Percentiles rank a stretch among this genome's conserved stretches.
Conservation (phyloP, 2,113 vertebrate genomes). For the Rhegmatorhina hoffmannsi region DNA sequence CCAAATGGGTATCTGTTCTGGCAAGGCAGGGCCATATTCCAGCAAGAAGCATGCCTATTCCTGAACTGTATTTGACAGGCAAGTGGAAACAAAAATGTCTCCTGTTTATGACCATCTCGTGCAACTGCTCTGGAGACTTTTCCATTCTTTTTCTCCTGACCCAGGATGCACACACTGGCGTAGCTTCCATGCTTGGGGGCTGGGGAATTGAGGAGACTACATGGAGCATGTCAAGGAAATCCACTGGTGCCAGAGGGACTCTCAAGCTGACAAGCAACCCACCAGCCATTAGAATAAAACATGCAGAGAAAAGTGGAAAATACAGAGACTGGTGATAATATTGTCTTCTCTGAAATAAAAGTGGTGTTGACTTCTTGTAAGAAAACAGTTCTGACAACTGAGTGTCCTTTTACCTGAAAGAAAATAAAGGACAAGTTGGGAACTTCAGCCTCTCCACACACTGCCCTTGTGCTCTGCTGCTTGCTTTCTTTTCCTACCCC, state of each 20-base stretch:
- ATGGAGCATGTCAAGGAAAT: neutral
- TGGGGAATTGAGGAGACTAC: neutral
- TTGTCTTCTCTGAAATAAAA: neutral
- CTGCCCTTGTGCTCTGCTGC: neutral
- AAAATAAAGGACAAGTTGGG: neutral
- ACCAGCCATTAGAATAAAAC: neutral
- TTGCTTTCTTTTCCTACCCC: neutral
- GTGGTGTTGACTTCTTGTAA: neutral
- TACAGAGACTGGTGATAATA: neutral
- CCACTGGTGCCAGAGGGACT: neutral
- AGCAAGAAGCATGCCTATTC: neutral
- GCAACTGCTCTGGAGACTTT: neutral
- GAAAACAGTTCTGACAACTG: neutral
- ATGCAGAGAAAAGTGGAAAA: neutral
- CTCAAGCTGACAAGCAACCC: neutral
- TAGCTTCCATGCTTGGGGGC: neutral
- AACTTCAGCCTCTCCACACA: neutral
- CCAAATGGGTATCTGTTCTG: neutral
- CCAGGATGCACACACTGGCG: neutral
- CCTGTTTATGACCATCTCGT: neutral
- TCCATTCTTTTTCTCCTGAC: conserved; percentile 1
- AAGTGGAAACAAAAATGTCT: conserved; percentile 52
- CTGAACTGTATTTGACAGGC: neutral
- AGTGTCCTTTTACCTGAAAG: neutral
- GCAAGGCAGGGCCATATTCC: neutral